These are phyloP conservation scores for Emys orbicularis DNA, from an alignment of 2,797 vertebrate genomes.

Conservation along the genomic window DNA sequence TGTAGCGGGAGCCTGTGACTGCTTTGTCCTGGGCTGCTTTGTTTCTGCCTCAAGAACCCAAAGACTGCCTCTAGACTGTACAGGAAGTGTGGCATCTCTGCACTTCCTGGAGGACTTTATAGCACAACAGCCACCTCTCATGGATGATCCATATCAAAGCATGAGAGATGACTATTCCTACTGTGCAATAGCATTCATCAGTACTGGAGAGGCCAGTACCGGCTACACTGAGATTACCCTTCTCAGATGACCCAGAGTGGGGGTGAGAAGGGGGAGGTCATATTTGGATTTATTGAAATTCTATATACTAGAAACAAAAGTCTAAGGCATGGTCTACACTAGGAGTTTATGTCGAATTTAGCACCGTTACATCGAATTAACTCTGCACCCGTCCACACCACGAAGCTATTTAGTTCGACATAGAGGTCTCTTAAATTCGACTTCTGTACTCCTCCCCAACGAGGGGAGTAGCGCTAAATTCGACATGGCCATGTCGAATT, in stretches of 20 bases:
- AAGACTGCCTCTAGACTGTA: neutral
- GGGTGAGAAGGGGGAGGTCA: neutral
- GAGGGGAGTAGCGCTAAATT: too few relatives aligned
- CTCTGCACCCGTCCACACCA: too few relatives aligned
- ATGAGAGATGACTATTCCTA: neutral
- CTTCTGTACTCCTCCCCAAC: too few relatives aligned
- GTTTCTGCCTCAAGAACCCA: neutral
- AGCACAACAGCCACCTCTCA: too few relatives aligned
- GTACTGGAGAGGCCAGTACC: too few relatives aligned
- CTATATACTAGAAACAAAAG: neutral
- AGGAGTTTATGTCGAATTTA: too few relatives aligned
- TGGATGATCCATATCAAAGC: too few relatives aligned
- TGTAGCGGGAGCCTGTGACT: neutral
- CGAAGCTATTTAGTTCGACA: too few relatives aligned
- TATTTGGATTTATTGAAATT: neutral
- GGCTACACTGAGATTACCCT: neutral
- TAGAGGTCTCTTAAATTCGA: too few relatives aligned
- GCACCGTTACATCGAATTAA: too few relatives aligned
- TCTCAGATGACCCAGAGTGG: neutral
- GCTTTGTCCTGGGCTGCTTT: neutral
- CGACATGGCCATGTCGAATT: too few relatives aligned
- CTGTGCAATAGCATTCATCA: neutral
- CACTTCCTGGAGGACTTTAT: neutral
- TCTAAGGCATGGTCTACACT: too few relatives aligned
- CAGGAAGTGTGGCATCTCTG: neutral